A percentile compares a stretch with the other conserved stretches of the same genome.
Evolutionary conservation across 2,888 invertebrate species (phyloP).

Genomic region (Andricus curvator): DNA sequence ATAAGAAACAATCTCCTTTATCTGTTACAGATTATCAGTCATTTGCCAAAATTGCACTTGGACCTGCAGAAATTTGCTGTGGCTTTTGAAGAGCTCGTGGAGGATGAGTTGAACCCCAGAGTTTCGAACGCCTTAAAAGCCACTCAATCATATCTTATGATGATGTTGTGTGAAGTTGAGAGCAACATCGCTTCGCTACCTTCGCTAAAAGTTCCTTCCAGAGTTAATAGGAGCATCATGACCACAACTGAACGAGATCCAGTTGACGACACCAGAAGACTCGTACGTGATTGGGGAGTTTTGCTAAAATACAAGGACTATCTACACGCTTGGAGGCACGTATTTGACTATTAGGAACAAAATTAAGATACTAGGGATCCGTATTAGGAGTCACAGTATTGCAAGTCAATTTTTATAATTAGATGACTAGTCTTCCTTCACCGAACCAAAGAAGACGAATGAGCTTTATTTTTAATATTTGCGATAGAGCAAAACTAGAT

Average conservation of each 20-base stretch:
- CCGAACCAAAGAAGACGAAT: conserved; percentile 12
- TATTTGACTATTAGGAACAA: conserved; percentile 65
- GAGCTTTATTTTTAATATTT: not conserved
- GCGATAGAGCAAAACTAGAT: not conserved
- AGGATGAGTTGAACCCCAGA: conserved; percentile 78
- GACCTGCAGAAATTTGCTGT: conserved; percentile 79
- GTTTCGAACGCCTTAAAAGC: conserved; percentile 74
- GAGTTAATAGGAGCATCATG: conserved; percentile 73
- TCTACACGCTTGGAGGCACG: conserved; percentile 74
- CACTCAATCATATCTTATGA: conserved; percentile 69
- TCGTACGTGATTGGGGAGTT: conserved; percentile 76
- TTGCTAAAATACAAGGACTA: conserved; percentile 76
- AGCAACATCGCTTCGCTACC: conserved; percentile 69
- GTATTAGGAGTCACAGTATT: conserved; percentile 4
- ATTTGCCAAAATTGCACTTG: conserved; percentile 81
- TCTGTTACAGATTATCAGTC: conserved; percentile 79
- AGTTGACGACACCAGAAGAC: conserved; percentile 71
- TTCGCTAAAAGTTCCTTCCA: conserved; percentile 63
- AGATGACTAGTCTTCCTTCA: not conserved
- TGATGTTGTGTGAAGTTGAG: conserved; percentile 82
- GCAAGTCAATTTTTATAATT: not conserved
- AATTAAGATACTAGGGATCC: not conserved
- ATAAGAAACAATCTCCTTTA: conserved; percentile 2
- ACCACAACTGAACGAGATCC: conserved; percentile 68
- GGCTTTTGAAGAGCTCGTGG: conserved; percentile 78